A percentile compares a stretch with the other conserved stretches of the same genome.
phyloP scores from a whole-genome alignment of 64 coral and sea anemone species.

The Astreopora myriophthalma region DNA sequence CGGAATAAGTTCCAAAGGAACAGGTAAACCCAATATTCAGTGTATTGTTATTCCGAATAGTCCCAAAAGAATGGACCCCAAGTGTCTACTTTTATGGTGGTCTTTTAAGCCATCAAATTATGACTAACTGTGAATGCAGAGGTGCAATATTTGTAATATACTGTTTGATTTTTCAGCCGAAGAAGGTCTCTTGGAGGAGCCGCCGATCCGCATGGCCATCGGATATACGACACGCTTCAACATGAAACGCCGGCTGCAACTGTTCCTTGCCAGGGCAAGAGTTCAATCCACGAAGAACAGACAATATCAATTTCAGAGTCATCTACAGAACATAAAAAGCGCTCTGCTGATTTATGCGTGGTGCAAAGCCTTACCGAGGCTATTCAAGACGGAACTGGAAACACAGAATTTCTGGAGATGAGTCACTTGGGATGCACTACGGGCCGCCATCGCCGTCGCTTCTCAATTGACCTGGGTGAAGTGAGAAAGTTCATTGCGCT shows the following conservation, averaged over 20 bases:
- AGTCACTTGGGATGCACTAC: too few species aligned
- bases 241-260: neutral
- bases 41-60: too few species aligned
- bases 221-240: neutral
- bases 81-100: too few species aligned
- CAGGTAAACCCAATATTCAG: too few species aligned
- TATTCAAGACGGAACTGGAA: neutral
- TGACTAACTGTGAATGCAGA: too few species aligned
- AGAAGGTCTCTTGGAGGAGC: neutral
- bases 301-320: neutral
- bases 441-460: neutral
- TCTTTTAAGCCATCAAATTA: too few species aligned
- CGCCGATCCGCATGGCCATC: neutral
- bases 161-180: neutral
- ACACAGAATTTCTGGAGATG: too few species aligned
- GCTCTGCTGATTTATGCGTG: neutral
- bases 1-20: too few species aligned
- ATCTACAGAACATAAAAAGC: neutral
- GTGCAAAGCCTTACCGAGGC: neutral
- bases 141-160: too few species aligned
- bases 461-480: slow-evolving; percentile 13
- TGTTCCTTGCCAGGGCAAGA: neutral
- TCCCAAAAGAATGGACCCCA: too few species aligned
- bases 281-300: neutral
- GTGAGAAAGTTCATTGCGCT: neutral